phyloP scores from a whole-genome alignment of 2,888 invertebrate genomes.

The Tachystola acroxantha region DNA sequence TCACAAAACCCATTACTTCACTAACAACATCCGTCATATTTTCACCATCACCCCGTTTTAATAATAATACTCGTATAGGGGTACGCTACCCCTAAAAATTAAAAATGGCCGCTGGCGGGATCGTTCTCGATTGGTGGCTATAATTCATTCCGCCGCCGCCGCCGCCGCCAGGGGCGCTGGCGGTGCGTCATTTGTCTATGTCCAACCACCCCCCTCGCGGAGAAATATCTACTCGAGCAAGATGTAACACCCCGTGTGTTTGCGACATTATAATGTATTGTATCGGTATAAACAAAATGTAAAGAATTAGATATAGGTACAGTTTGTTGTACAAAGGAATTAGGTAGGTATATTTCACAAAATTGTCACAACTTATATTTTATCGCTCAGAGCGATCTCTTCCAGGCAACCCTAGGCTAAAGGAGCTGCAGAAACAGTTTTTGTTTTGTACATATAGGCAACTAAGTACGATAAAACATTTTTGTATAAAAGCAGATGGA shows the following conservation, averaged over 20 bases:
- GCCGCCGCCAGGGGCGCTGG: conserved; percentile 54
- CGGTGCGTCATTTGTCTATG: conserved; percentile 69
- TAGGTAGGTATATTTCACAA: background rate
- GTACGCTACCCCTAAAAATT: conserved; percentile 72
- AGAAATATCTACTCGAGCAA: conserved; percentile 57
- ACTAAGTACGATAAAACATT: too few species aligned
- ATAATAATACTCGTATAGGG: conserved; percentile 55
- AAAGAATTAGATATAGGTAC: too few species aligned
- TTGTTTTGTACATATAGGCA: too few species aligned
- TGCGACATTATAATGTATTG: conserved; percentile 36
- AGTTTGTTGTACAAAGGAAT: background rate
- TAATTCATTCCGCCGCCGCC: conserved; percentile 69
- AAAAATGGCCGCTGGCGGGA: conserved; percentile 71
- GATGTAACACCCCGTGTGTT: conserved; percentile 51
- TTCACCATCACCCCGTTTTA: conserved; percentile 28
- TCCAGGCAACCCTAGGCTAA: too few species aligned
- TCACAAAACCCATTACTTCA: conserved; percentile 3
- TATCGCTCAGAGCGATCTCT: too few species aligned
- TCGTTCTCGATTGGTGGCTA: conserved; percentile 71
- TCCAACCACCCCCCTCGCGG: conserved; percentile 40
- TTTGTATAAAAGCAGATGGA: too few species aligned
- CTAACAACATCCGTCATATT: conserved; percentile 19
- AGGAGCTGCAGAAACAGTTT: too few species aligned
- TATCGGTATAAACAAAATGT: conserved; percentile 23
- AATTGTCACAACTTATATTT: too few species aligned